phyloP scores from a whole-genome alignment of 2,113 vertebrate species.

The Serilophus lunatus region DNA sequence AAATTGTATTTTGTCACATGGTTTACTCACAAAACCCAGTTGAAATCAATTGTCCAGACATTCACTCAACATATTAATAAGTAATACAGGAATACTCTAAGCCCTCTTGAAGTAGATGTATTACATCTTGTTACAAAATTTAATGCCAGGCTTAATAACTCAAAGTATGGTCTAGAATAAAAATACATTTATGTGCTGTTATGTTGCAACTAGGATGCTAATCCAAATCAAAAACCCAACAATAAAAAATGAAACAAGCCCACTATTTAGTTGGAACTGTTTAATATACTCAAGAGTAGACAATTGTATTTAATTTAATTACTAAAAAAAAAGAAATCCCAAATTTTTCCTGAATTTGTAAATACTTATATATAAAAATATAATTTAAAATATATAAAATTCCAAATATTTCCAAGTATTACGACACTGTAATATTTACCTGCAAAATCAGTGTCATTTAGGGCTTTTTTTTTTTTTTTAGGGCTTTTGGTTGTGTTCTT shows the following conservation, averaged over 20 bases:
- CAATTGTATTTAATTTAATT: neutral
- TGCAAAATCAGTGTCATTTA: neutral
- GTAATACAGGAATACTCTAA: slow-evolving; percentile 48
- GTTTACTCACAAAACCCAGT: slow-evolving; percentile 50
- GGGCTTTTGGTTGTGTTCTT: neutral
- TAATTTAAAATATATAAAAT: too few species aligned
- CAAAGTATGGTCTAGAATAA: slow-evolving; percentile 29
- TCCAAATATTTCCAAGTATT: neutral
- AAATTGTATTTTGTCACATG: slow-evolving; percentile 51
- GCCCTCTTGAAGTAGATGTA: slow-evolving; percentile 57
- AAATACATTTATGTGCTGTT: neutral
- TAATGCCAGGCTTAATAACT: slow-evolving; percentile 60
- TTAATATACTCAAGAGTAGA: neutral
- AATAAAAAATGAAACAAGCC: neutral
- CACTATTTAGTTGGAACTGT: neutral
- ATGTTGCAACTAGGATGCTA: neutral
- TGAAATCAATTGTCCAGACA: slow-evolving; percentile 60
- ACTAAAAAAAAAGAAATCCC: neutral
- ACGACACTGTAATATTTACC: neutral
- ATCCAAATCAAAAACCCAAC: neutral
- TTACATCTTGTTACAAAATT: slow-evolving; percentile 54
- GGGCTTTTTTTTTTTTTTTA: too few species aligned
- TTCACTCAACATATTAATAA: slow-evolving; percentile 65
- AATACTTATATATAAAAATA: too few species aligned
- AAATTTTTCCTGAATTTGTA: too few species aligned